phyloP scores from a whole-genome alignment of 2,797 vertebrate species.

The Chelon auratus region DNA sequence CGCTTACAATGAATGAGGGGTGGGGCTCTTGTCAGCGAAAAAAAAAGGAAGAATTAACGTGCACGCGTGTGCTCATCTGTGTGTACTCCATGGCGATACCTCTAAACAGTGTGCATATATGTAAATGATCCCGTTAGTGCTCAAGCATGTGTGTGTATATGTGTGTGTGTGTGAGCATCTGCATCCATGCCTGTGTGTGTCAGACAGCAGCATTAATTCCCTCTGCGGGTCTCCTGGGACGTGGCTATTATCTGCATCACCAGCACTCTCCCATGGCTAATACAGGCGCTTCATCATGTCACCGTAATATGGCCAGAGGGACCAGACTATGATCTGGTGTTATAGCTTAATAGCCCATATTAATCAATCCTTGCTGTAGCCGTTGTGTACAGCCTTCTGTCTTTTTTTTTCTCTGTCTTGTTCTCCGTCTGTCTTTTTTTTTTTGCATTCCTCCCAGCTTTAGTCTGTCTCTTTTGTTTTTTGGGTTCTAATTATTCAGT shows the following conservation, averaged over 20 bases:
- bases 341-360: conserved; percentile 79
- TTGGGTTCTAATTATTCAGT: conserved; percentile 8
- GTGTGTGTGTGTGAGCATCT: conserved; percentile 21
- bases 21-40: conserved; percentile 30
- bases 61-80: conserved; percentile 37
- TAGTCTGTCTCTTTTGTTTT: conserved; percentile 38
- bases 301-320: conserved; percentile 78
- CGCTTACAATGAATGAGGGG: conserved; percentile 41
- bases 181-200: conserved; percentile 43
- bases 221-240: conserved; percentile 73
- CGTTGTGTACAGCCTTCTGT: conserved; percentile 63
- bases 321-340: conserved; percentile 80
- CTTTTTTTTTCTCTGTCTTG: conserved; percentile 51
- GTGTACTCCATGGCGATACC: background rate
- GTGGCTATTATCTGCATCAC: conserved; percentile 83
- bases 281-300: conserved; percentile 79
- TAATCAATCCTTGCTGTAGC: conserved; percentile 74
- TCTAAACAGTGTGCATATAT: conserved; percentile 14
- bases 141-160: conserved; percentile 2
- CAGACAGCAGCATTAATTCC: conserved; percentile 79
- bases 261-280: conserved; percentile 81
- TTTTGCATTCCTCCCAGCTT: conserved; percentile 13
- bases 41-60: conserved; percentile 39
- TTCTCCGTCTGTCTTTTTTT: conserved; percentile 57
- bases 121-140: conserved; percentile 14